phyloP scores from a whole-genome alignment of 2,797 vertebrate species.

The Alectoris magna region DNA sequence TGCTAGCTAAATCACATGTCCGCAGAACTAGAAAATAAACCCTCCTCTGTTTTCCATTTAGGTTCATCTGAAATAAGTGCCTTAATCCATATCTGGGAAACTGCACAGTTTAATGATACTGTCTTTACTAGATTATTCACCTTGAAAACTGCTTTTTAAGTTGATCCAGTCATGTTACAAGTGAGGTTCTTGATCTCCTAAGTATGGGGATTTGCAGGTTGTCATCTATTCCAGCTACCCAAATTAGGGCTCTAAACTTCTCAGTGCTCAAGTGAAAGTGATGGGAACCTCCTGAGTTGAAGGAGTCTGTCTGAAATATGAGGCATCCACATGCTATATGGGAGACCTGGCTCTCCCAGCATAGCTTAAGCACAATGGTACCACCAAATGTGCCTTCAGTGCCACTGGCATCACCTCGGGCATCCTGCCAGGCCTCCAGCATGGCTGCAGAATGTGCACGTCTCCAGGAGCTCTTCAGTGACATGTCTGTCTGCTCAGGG shows the following conservation, averaged over 20 bases:
- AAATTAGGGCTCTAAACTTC: not conserved
- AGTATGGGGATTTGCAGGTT: not conserved
- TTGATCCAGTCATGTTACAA: not conserved
- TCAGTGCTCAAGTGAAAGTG: not conserved
- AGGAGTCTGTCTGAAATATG: not conserved
- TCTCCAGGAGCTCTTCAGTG: not conserved
- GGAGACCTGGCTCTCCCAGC: not conserved
- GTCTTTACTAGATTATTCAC: not conserved
- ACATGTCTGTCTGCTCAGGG: not conserved
- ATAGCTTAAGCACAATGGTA: not conserved
- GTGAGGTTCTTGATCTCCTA: not conserved
- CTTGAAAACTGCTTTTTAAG: not conserved
- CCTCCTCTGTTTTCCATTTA: not conserved
- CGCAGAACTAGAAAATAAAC: not conserved
- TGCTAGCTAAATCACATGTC: not conserved
- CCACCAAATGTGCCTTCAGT: accelerated
- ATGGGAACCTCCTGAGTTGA: not conserved
- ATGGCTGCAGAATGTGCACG: not conserved
- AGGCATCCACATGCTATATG: accelerated
- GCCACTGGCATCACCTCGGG: not conserved
- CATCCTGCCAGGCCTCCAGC: not conserved
- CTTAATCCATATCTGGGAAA: slow-evolving; percentile 21
- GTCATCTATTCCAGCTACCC: not conserved
- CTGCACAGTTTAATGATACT: not conserved
- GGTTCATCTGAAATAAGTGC: not conserved